Evolutionary conservation across 2,888 invertebrate genomes (phyloP).

Genomic region (Parascotia fuliginaria): DNA sequence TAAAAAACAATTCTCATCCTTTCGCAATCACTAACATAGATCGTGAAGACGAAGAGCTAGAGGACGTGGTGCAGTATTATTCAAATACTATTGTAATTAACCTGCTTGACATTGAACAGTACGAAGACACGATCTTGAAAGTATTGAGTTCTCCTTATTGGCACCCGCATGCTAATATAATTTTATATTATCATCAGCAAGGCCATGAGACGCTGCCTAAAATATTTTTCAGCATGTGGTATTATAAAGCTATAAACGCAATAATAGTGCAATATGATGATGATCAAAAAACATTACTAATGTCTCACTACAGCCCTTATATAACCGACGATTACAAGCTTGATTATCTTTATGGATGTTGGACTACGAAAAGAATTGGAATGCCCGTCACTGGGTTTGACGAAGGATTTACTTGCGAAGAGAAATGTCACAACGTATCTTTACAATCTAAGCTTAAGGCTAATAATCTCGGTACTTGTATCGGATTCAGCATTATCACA

Average conservation of each 20-base stretch:
- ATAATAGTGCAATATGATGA: constrained; percentile 61
- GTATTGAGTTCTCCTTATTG: constrained; percentile 56
- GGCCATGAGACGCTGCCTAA: constrained; percentile 49
- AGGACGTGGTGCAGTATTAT: constrained; percentile 57
- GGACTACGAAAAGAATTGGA: constrained; percentile 60
- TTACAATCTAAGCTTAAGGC: constrained; percentile 55
- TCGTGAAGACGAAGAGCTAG: constrained; percentile 53
- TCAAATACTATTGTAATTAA: constrained; percentile 61
- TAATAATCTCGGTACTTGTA: constrained; percentile 67
- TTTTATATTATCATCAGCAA: constrained; percentile 58
- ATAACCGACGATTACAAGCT: constrained; percentile 52
- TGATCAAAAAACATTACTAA: constrained; percentile 32
- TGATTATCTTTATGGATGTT: constrained; percentile 62
- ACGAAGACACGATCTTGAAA: constrained; percentile 60
- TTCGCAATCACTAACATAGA: constrained; percentile 50
- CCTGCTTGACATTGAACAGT: constrained; percentile 53
- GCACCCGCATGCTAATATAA: constrained; percentile 65
- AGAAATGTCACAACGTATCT: constrained; percentile 62
- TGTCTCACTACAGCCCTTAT: constrained; percentile 63
- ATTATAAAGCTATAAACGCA: constrained; percentile 59
- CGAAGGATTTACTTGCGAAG: constrained; percentile 60
- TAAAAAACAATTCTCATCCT: constrained; percentile 50
- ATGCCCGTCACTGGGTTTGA: constrained; percentile 54
- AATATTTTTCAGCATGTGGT: constrained; percentile 69
- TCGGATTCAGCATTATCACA: constrained; percentile 55